Evolutionary conservation across 2,888 invertebrate genomes (phyloP).

Genomic region (Iphiclides podalirius): DNA sequence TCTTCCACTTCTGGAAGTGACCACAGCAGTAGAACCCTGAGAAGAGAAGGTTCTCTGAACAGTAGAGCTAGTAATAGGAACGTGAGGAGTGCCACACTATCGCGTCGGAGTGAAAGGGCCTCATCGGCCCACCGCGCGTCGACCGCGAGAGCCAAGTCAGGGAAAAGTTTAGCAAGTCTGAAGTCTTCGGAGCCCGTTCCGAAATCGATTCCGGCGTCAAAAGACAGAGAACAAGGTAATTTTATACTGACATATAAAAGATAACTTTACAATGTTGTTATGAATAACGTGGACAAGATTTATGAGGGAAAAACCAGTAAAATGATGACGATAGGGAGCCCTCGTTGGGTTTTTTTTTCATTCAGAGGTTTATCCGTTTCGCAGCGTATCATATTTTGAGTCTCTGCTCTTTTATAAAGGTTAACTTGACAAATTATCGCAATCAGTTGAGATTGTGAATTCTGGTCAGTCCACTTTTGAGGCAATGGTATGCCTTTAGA

Average conservation of each 20-base stretch:
- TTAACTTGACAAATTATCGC: no score
- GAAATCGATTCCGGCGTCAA: slow-evolving; percentile 70
- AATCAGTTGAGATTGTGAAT: no score
- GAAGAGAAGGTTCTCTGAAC: slow-evolving; percentile 63
- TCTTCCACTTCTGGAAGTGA: slow-evolving; percentile 74
- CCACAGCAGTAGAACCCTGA: slow-evolving; percentile 57
- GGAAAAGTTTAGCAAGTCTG: slow-evolving; percentile 68
- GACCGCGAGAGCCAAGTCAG: slow-evolving; percentile 81
- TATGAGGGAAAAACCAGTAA: no score
- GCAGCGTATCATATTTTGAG: no score
- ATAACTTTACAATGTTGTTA: neutral
- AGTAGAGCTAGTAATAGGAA: slow-evolving; percentile 60
- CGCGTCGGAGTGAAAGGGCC: slow-evolving; percentile 65
- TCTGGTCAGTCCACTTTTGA: no score
- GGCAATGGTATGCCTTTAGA: no score
- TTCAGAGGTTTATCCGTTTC: no score
- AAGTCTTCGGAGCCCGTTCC: slow-evolving; percentile 75
- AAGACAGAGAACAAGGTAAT: slow-evolving; percentile 85
- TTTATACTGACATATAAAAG: slow-evolving; percentile 10
- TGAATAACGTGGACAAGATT: neutral
- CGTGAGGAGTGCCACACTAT: slow-evolving; percentile 73
- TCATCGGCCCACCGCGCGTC: slow-evolving; percentile 80
- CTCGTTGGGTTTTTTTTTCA: no score
- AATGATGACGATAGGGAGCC: no score
- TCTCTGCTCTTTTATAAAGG: no score